Percentiles rank a stretch among this genome's conserved stretches.
Evolutionary conservation across 2,113 vertebrate species (phyloP).

Genomic region (Spilogale gracilis): DNA sequence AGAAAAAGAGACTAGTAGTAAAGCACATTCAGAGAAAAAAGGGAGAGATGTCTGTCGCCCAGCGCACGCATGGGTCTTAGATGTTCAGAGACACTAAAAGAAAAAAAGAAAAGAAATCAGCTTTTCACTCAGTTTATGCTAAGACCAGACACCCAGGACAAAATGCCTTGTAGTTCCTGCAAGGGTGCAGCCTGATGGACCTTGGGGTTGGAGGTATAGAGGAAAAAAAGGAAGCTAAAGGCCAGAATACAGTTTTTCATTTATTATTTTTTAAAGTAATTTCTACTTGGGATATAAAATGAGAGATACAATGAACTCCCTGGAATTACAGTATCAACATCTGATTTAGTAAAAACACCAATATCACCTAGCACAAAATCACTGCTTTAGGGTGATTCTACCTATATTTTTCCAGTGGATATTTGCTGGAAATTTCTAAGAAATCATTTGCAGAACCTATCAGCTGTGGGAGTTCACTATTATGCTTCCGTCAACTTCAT

Average conservation of each 20-base stretch:
- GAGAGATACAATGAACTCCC: slow-evolving; percentile 80
- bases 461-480: slow-evolving; percentile 89
- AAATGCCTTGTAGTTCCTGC: slow-evolving; percentile 60
- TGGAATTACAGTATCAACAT: slow-evolving; percentile 83
- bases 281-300: slow-evolving; percentile 72
- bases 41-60: slow-evolving; percentile 29
- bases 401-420: slow-evolving; percentile 85
- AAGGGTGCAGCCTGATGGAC: background rate
- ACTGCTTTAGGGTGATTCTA: slow-evolving; percentile 86
- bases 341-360: slow-evolving; percentile 84
- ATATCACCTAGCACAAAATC: slow-evolving; percentile 86
- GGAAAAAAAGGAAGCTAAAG: background rate
- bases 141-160: slow-evolving; percentile 61
- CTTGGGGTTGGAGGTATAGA: slow-evolving; percentile 75
- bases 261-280: slow-evolving; percentile 76
- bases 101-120: slow-evolving; percentile 34
- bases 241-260: slow-evolving; percentile 51
- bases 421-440: slow-evolving; percentile 89
- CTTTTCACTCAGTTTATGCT: slow-evolving; percentile 70
- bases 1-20: slow-evolving; percentile 62
- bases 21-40: slow-evolving; percentile 56
- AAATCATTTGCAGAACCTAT: slow-evolving; percentile 87
- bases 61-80: slow-evolving; percentile 21
- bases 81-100: slow-evolving; percentile 36
- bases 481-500: slow-evolving; percentile 89